Conservation (phyloP, 1,140 invertebrate genomes). For the Holcopasites calliopsidis region DNA sequence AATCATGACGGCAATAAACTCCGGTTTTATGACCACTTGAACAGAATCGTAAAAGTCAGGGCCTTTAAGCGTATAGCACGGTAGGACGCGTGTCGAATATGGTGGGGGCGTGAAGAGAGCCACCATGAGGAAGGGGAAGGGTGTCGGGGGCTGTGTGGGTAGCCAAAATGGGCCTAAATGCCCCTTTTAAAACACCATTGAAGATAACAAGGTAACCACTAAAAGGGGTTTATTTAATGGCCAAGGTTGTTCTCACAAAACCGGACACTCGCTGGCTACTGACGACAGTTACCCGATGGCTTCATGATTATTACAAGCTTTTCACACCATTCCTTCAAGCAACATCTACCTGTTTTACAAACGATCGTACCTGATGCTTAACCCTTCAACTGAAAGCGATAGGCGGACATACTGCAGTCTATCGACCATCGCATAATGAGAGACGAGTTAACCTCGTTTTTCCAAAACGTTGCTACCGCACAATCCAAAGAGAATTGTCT, state of each 20-base stretch:
- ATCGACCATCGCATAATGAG: background rate
- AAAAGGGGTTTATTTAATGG: conserved; percentile 72
- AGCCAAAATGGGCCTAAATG: conserved; percentile 78
- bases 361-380: no score
- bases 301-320: conserved; percentile 62
- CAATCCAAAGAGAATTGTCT: background rate
- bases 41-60: conserved; percentile 81
- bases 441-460: background rate
- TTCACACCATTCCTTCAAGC: background rate
- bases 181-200: conserved; percentile 72
- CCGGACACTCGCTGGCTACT: conserved; percentile 43
- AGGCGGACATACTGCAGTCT: background rate
- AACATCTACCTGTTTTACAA: background rate
- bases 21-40: conserved; percentile 80
- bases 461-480: background rate
- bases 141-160: conserved; percentile 52
- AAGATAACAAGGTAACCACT: conserved; percentile 70
- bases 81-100: conserved; percentile 79
- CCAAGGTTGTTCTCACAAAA: conserved; percentile 53
- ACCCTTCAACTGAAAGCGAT: background rate
- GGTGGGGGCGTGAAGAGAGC: conserved; percentile 75
- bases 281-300: conserved; percentile 58
- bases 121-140: conserved; percentile 57
- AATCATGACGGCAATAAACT: conserved; percentile 81
- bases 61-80: conserved; percentile 76